A percentile compares a stretch with the other conserved stretches of the same genome.
phyloP scores from a whole-genome alignment of 2,113 vertebrate genomes.

The Ctenodactylus gundi region DNA sequence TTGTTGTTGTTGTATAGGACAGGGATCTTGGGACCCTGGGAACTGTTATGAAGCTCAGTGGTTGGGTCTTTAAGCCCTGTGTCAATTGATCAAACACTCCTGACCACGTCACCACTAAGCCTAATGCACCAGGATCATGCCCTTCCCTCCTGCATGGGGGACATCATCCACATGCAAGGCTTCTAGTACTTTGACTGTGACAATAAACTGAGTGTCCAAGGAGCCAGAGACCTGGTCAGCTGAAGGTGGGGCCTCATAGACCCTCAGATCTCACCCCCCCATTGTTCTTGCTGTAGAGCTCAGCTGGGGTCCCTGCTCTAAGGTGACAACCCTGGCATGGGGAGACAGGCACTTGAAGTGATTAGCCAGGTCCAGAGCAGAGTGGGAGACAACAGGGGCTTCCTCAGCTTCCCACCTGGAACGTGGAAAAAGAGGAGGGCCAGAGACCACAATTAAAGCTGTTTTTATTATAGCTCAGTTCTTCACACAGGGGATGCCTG shows the following conservation, averaged over 20 bases:
- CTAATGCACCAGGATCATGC: no score
- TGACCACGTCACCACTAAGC: no score
- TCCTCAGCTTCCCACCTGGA: neutral
- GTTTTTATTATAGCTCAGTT: neutral
- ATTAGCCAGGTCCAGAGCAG: neutral
- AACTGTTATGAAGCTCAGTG: no score
- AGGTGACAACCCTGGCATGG: neutral
- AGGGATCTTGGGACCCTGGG: no score
- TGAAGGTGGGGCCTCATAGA: neutral
- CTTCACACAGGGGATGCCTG: neutral
- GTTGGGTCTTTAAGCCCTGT: no score
- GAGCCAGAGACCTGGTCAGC: neutral
- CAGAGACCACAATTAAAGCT: neutral
- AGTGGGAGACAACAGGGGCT: neutral
- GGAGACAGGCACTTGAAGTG: neutral
- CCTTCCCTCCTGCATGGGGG: no score
- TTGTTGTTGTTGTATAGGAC: no score
- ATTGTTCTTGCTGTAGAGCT: neutral
- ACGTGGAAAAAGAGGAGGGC: neutral
- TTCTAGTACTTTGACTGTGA: neutral
- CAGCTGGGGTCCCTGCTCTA: neutral
- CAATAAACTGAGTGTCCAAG: neutral
- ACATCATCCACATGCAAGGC: neutral
- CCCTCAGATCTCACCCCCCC: neutral
- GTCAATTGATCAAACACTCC: no score